Conservation (phyloP, 1,140 invertebrate genomes). For the Drosophila ohnishii region DNA sequence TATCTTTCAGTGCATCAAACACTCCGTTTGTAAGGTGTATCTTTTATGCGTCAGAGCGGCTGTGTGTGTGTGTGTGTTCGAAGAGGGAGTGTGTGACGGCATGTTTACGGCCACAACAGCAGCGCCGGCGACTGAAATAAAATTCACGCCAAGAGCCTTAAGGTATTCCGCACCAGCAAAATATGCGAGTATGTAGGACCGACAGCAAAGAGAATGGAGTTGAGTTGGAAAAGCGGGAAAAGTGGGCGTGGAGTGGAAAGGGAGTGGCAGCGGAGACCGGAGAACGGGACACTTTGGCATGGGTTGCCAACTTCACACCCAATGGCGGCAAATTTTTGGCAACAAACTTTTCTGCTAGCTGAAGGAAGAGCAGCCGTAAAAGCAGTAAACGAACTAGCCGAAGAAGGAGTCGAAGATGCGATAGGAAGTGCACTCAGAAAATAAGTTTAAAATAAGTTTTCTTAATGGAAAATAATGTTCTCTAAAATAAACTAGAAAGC, state of each 20-base stretch:
- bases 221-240: conserved; percentile 20
- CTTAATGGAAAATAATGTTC: too few relatives aligned
- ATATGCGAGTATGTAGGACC: conserved; percentile 69
- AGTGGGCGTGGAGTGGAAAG: neutral
- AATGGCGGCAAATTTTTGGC: conserved; percentile 79
- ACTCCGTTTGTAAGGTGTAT: conserved; percentile 21
- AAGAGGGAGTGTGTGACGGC: conserved; percentile 13
- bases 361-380: conserved; percentile 40
- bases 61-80: neutral
- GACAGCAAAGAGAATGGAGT: conserved; percentile 19
- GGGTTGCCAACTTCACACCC: conserved; percentile 73
- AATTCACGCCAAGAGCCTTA: conserved; percentile 72
- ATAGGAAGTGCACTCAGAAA: conserved; percentile 4
- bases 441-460: neutral
- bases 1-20: conserved; percentile 13
- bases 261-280: neutral
- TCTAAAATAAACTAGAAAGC: neutral
- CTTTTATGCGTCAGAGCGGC: conserved; percentile 13
- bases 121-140: conserved; percentile 67
- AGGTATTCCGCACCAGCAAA: conserved; percentile 75
- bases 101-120: conserved; percentile 72
- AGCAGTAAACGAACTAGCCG: conserved; percentile 35
- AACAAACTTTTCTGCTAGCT: conserved; percentile 65
- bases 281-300: conserved; percentile 19
- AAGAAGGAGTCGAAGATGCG: conserved; percentile 16